Evolutionary conservation across 2,888 invertebrate species (phyloP).

Genomic region (Xylophagus ater): DNA sequence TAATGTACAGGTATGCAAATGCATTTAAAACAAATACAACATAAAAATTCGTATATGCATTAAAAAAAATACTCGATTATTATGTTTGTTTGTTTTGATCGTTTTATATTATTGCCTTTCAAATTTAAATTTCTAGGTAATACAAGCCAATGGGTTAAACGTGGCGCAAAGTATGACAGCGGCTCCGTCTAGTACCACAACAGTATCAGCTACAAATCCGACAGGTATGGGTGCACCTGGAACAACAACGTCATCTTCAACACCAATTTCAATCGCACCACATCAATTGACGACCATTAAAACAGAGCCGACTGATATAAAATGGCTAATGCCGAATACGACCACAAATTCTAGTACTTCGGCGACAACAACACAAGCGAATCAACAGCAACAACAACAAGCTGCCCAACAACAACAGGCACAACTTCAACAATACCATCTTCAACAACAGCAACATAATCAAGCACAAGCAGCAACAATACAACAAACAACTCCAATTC

Average conservation of each 20-base stretch:
- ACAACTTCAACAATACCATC: slow-evolving; percentile 30
- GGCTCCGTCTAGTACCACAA: slow-evolving; percentile 23
- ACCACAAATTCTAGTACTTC: slow-evolving; percentile 22
- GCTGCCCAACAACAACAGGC: slow-evolving; percentile 31
- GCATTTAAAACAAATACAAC: no score
- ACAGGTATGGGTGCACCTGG: slow-evolving; percentile 20
- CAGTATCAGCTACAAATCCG: slow-evolving; percentile 26
- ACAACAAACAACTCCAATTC: no score
- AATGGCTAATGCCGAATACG: slow-evolving; percentile 17
- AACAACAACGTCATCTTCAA: slow-evolving; percentile 25
- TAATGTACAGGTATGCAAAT: slow-evolving; percentile 73
- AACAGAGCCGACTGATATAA: slow-evolving; percentile 33
- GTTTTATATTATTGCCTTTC: no score
- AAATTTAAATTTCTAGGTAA: slow-evolving; percentile 36
- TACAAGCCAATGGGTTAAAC: slow-evolving; percentile 42
- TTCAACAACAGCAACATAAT: slow-evolving; percentile 32
- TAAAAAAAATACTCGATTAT: slow-evolving; percentile 44
- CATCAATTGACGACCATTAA: slow-evolving; percentile 22
- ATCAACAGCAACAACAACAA: slow-evolving; percentile 24
- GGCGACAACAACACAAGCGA: slow-evolving; percentile 20
- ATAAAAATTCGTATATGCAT: no score
- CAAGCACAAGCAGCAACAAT: slow-evolving; percentile 18
- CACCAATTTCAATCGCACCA: slow-evolving; percentile 25
- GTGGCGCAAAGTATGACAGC: slow-evolving; percentile 29
- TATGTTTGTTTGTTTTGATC: no score